Evolutionary conservation across 2,113 vertebrate genomes (phyloP), one percentile per base, ranked within the genome.

Genomic region (Myodes glareolus): DNA sequence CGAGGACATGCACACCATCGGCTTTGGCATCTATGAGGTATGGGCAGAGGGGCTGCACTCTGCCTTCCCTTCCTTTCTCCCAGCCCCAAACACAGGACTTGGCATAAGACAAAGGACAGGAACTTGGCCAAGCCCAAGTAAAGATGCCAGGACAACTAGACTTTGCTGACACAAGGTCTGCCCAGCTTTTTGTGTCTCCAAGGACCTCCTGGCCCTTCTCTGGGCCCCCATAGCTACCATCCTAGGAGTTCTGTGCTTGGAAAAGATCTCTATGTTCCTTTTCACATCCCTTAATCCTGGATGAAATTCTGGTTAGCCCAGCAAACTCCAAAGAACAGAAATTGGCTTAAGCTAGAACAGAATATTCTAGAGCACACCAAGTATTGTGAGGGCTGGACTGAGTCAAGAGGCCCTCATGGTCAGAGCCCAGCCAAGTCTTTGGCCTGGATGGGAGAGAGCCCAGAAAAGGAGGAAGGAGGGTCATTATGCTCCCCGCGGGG

Each of bases 1-100:
- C 7, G 99, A 99, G 96, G 99, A 99, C 98, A 99, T 99, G 99
- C 99, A 99, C 97, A 99, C 99, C 55, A 99, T 99, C 0, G 99
- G 99, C 82, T 99, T 99, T 4, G 99, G 99, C 3, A 99, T 99
- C 98, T 99, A 99, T 3, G 99, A 99, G 99, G 99, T 98, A 96
- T 84, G 98, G 84, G 29, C 90, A 31, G 33, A 0, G 0, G 29
- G 77, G 29, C 0, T 16, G 55, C 2, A 12, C 36, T 13, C 47
- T 3, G 0, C 16, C 70, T 3, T 25, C 27, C 61, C 36, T 39
- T 52, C 45, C 21, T 7, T 82, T 42, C 65, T 27, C 93, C 78
- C 92, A 36, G 47, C n/a, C 55, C 36, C n/a, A 52, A 31, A 17
- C 52, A 2, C 73, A 52, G 84, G 23, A 21, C 76, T 19, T 3